Base-by-base conservation (phyloP, 2,888 invertebrate genomes). In the Lymantria dispar region DNA sequence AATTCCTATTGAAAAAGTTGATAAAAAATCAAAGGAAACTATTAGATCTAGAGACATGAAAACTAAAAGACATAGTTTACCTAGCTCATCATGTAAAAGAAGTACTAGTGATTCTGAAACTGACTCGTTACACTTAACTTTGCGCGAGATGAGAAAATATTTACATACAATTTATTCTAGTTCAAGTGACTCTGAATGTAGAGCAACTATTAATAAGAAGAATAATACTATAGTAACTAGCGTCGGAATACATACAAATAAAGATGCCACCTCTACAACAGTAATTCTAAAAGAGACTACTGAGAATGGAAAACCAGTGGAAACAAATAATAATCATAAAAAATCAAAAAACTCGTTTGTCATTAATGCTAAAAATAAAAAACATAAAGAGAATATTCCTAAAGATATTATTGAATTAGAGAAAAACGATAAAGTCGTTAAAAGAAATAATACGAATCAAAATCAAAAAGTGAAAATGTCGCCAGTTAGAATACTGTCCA, bases 111-210 rank as follows among this genome's bases (percentile, higher is more conserved):
- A 93, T 56, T 93, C 93, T 45, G 92, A 92, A 49, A 92, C 93
- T 2, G 97, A 97, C 76, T 85, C 90, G 3, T 93, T 96, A 58
- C 97, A 97, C 78, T 95, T 97, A 94, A 96, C 97, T 9, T 85
- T 97, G 51, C 95, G 96, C 66, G 96, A 97, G 85, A 96, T 97
- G 74, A 93, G 96, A 59, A 95, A 95, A 72, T 96, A 96, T 80
- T 92, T 97, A 70, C 96, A 96, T 63, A 96, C 95, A 8, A 88
- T 97, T 41, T 96, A 96, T 78, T 96, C 96, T 36, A 95, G 94
- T 80, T 94, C 94, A 43, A 94, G 94, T 70, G 95, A 95, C 72
- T 94, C 95, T 0, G 91, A 89, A 69, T 85, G 84, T 60, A 80
- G 84, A 56, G 91, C 82, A 74, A 85, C 87, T n/a, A 68, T 92